A percentile compares a stretch with the other conserved stretches of the same genome.
phyloP scores from a whole-genome alignment of 2,113 vertebrate genomes.

The Leptosomus discolor region DNA sequence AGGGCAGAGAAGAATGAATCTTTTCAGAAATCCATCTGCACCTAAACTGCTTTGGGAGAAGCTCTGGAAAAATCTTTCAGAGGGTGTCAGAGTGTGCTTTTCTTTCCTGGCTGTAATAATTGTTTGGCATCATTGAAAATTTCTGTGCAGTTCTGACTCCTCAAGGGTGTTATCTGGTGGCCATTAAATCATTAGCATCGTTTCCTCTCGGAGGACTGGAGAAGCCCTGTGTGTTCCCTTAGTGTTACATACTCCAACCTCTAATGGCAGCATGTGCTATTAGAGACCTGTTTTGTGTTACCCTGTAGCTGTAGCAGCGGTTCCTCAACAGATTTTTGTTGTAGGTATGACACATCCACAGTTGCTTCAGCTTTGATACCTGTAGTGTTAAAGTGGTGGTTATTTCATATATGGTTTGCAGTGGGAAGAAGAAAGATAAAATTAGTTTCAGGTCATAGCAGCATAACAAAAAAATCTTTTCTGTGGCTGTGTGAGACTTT shows the following conservation, averaged over 20 bases:
- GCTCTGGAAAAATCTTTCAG: background rate
- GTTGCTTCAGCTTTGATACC: background rate
- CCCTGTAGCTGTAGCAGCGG: background rate
- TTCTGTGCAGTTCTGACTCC: background rate
- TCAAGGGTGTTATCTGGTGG: background rate
- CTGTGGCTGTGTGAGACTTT: background rate
- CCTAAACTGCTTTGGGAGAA: background rate
- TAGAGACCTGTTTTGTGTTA: background rate
- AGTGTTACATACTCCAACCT: background rate
- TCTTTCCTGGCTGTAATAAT: background rate
- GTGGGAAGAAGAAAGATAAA: background rate
- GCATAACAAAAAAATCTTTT: background rate
- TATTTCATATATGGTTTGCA: background rate
- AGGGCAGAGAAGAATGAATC: background rate
- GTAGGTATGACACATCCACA: rapidly evolving
- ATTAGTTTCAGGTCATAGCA: background rate
- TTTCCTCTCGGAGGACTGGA: background rate
- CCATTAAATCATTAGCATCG: background rate
- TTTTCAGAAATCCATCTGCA: background rate
- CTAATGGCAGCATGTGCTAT: rapidly evolving
- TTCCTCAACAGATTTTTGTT: background rate
- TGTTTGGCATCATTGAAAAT: background rate
- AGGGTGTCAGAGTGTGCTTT: background rate
- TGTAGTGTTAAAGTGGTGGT: background rate
- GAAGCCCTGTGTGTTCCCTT: background rate